A percentile compares a stretch with the other conserved stretches of the same genome.
These are phyloP conservation scores for Pachyuromys duprasi DNA, from an alignment of 2,797 vertebrate species.

Conservation along the genomic window DNA sequence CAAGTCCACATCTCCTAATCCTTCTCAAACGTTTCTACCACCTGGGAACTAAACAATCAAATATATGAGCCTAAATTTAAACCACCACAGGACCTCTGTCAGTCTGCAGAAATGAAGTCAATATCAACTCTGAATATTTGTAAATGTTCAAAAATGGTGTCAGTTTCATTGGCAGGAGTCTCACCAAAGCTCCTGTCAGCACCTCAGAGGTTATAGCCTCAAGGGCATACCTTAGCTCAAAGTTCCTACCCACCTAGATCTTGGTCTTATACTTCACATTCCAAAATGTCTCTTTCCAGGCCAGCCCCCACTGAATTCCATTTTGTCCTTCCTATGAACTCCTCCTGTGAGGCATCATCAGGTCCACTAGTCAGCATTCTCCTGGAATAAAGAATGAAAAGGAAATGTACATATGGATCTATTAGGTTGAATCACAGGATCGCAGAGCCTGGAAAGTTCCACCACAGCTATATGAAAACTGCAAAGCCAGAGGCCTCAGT, in stretches of 20 bases:
- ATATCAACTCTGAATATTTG: slow-evolving; percentile 2
- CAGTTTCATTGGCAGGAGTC: background rate
- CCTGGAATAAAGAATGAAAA: background rate
- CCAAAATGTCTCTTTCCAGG: background rate
- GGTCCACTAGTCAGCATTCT: background rate
- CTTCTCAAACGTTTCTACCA: background rate
- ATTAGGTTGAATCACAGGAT: background rate
- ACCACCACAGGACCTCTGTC: background rate
- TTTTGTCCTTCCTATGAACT: background rate
- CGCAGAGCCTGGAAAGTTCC: background rate
- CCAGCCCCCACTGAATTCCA: no score
- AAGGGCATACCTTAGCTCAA: background rate
- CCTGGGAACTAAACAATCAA: background rate
- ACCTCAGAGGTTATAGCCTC: background rate
- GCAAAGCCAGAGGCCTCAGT: background rate
- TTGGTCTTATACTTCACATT: background rate
- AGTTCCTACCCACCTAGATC: background rate
- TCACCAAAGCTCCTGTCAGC: background rate
- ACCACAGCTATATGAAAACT: background rate
- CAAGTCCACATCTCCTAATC: background rate
- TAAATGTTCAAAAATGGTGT: background rate
- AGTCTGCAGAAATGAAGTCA: background rate
- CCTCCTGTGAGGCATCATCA: background rate
- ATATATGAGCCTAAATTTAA: background rate
- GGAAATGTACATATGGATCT: background rate